Conservation (phyloP, 2,888 invertebrate species). For the Xanthia icteritia region DNA sequence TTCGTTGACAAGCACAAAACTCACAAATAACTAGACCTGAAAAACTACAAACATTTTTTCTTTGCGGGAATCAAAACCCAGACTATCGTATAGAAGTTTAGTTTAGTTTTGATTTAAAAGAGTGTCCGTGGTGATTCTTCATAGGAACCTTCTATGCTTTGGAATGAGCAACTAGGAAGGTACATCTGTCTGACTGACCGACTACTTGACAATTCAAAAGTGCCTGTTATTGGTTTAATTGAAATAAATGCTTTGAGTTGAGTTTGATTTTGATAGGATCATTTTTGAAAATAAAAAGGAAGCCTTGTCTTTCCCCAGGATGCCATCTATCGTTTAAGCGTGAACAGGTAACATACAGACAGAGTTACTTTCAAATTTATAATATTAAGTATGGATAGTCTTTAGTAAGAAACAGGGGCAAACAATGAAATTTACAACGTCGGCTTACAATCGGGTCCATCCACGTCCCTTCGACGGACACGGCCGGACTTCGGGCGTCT, state of each 20-base stretch:
- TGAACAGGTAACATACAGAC: too few species aligned
- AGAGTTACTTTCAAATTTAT: too few species aligned
- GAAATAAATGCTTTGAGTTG: neutral
- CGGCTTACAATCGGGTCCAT: conserved; percentile 53
- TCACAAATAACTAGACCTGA: neutral
- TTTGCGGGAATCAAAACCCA: neutral
- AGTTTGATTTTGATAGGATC: too few species aligned
- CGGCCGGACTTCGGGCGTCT: conserved; percentile 29
- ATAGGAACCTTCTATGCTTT: neutral
- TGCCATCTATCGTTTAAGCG: too few species aligned
- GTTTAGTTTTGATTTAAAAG: neutral
- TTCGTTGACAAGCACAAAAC: neutral
- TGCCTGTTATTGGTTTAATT: neutral
- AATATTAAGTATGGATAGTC: too few species aligned
- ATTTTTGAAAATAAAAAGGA: too few species aligned
- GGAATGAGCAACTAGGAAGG: neutral
- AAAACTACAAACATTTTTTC: neutral
- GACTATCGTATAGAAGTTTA: neutral
- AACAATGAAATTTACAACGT: conserved; percentile 63
- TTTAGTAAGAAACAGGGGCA: conserved; percentile 42
- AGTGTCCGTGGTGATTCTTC: neutral
- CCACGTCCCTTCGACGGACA: conserved; percentile 45
- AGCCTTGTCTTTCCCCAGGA: too few species aligned
- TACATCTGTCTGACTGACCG: neutral
- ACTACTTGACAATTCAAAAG: neutral